phyloP scores from a whole-genome alignment of 2,797 vertebrate species.

The Hemitrygon akajei region DNA sequence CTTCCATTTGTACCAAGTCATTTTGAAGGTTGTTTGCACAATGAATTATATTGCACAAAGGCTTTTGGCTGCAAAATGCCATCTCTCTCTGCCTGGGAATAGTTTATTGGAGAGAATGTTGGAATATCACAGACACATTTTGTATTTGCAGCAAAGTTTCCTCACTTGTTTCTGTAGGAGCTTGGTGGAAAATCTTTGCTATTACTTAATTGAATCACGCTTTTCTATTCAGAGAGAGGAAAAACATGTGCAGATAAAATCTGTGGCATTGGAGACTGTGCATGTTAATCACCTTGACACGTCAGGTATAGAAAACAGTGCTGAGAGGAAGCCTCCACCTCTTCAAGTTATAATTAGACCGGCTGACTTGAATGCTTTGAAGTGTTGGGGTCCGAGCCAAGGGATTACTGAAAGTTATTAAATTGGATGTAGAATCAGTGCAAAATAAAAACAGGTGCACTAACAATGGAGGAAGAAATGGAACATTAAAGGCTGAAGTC shows the following conservation, averaged over 20 bases:
- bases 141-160: background rate
- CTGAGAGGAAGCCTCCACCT: constrained; percentile 59
- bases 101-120: background rate
- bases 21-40: background rate
- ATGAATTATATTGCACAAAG: background rate
- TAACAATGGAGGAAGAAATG: constrained; percentile 68
- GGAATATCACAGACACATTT: background rate
- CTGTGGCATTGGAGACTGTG: constrained; percentile 47
- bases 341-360: constrained; percentile 80
- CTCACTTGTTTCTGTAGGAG: background rate
- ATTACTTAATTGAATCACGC: constrained; percentile 29
- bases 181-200: constrained; percentile 13
- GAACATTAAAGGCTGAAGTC: constrained; percentile 78
- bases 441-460: constrained; percentile 82
- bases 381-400: constrained; percentile 83
- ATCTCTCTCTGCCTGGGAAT: background rate
- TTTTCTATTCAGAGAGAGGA: constrained; percentile 2
- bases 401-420: constrained; percentile 92
- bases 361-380: constrained; percentile 88
- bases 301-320: constrained; percentile 54
- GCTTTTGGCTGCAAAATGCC: background rate
- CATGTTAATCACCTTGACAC: constrained; percentile 57
- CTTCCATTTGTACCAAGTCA: background rate
- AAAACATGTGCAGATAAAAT: constrained; percentile 17
- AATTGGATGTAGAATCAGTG: constrained; percentile 85